These are phyloP conservation scores for Periophthalmodon schlosseri DNA, from an alignment of 2,113 vertebrate species.

Conservation along the genomic window DNA sequence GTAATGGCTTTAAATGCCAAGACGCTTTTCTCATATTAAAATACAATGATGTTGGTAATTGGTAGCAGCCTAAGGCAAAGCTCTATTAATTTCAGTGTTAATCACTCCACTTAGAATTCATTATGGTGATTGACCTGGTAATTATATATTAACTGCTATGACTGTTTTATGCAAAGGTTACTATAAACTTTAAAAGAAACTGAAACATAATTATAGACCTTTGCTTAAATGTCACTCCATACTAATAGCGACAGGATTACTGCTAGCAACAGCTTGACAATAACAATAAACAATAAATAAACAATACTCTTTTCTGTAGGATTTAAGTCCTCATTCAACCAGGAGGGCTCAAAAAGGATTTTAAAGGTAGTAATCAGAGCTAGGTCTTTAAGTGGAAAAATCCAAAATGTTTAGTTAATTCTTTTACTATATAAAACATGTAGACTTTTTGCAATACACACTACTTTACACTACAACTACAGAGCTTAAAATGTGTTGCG, in stretches of 20 bases:
- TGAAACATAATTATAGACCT: neutral
- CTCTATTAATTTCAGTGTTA: neutral
- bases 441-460: too few species aligned
- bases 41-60: neutral
- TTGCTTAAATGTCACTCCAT: neutral
- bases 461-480: too few species aligned
- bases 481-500: too few species aligned
- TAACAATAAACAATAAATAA: neutral
- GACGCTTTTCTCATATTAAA: neutral
- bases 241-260: neutral
- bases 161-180: neutral
- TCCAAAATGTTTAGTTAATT: too few species aligned
- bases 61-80: neutral
- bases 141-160: neutral
- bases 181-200: neutral
- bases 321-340: neutral
- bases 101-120: neutral
- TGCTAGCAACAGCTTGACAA: neutral
- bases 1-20: neutral
- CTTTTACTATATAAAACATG: too few species aligned
- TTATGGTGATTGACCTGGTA: slow-evolving; percentile 1
- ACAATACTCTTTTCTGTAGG: neutral
- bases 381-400: neutral
- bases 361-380: neutral
- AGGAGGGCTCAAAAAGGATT: neutral